Evolutionary conservation across 2,888 invertebrate genomes (phyloP), one percentile per base, ranked within the genome.

Genomic region (Lottia scabra): DNA sequence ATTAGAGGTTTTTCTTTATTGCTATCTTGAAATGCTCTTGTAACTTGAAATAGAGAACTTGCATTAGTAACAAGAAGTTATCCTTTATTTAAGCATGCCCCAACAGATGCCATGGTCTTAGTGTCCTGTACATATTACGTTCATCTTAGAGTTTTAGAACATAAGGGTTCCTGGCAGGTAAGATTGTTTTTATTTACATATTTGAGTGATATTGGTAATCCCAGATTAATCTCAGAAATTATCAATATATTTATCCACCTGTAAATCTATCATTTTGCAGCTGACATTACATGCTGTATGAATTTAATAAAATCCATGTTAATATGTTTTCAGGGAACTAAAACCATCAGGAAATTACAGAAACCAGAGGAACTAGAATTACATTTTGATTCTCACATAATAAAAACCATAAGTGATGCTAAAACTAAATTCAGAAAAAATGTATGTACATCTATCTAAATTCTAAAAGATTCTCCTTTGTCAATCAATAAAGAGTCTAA

Each of bases 291-390:
- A 6, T 8, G 38, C 3, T 38, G 38, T 38, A 6, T 8, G 38
- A 10, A 6, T 8, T 6, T 8, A 38, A 38, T 38, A 5, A 6
- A 38, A 38, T 56, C 10, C 19, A 19, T 56, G 12, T 56, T 5
- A 19, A n/a, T 16, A 19, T 56, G 23, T 12, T 56, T 63, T 13
- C 78, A 88, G 87, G 87, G 88, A 5, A 80, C 76, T 5, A 74
- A 48, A 44, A 73, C 77, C 56, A 71, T 84, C 12, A 71, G 85
- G 46, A 66, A 78, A 15, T 80, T 86, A 45, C 83, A 86, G 0
- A 67, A 82, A 30, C 88, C 92, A 1, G 81, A 84, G 48, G 91
- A 91, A 78, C 75, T 92, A 0, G 81, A 84, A 44, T 92, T 93
- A 80, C 88, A 90, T 63, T 74, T 92, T 30, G 91, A 92, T 82